phyloP scores from a whole-genome alignment of 2,888 invertebrate genomes.

The Phasia obesa region DNA sequence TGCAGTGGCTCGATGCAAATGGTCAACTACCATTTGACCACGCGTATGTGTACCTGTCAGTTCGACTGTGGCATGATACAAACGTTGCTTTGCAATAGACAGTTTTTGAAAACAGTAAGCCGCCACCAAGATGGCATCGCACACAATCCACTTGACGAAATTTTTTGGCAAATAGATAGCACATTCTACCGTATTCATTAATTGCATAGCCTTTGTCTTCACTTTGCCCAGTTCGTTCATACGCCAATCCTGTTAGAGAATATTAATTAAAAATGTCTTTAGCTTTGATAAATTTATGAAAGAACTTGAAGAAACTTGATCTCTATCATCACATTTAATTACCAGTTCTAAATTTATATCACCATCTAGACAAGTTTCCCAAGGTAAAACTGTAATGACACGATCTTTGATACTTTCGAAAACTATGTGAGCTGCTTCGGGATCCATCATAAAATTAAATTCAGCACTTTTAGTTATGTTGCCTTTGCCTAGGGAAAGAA shows the following conservation, averaged over 20 bases:
- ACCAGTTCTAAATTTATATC: constrained; percentile 75
- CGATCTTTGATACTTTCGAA: constrained; percentile 83
- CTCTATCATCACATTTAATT: no score
- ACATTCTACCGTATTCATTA: constrained; percentile 83
- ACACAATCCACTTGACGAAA: constrained; percentile 78
- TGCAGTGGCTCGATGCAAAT: constrained; percentile 74
- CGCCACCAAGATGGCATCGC: constrained; percentile 83
- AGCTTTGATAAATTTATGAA: not conserved
- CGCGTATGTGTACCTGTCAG: constrained; percentile 83
- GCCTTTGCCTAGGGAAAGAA: constrained; percentile 82
- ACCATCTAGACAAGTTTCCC: constrained; percentile 85
- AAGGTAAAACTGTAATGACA: constrained; percentile 86
- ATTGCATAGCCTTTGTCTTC: constrained; percentile 78
- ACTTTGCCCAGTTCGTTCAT: constrained; percentile 76
- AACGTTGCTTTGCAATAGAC: constrained; percentile 75
- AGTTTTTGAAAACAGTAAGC: constrained; percentile 81
- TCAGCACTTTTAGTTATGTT: constrained; percentile 86
- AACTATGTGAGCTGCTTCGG: constrained; percentile 88
- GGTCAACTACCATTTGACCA: constrained; percentile 86
- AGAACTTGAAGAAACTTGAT: no score
- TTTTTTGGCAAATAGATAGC: constrained; percentile 72
- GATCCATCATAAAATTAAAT: constrained; percentile 89
- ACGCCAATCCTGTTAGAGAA: constrained; percentile 83
- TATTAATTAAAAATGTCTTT: not conserved
- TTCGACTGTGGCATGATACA: constrained; percentile 84